Evolutionary conservation across 2,113 vertebrate species (phyloP).

Genomic region (Pyxicephalus adspersus): DNA sequence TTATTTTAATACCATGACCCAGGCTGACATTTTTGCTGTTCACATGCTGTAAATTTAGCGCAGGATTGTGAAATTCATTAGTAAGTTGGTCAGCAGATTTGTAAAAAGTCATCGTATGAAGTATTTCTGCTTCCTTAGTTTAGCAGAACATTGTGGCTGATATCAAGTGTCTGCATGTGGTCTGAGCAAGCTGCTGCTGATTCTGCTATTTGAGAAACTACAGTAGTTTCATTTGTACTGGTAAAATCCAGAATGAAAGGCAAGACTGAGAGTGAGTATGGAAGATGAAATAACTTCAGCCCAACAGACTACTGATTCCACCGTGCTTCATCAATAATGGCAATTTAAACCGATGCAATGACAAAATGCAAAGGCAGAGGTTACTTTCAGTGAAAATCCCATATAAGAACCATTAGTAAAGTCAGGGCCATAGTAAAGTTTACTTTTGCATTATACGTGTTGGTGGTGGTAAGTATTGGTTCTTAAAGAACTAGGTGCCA

Average conservation of each 20-base stretch:
- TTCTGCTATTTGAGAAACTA: background rate
- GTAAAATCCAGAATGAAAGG: slow-evolving; percentile 38
- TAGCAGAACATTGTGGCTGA: slow-evolving; percentile 35
- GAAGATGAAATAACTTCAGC: background rate
- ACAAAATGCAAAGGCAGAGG: too few relatives aligned
- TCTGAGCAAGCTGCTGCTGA: slow-evolving; percentile 41
- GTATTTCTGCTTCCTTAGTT: slow-evolving; percentile 53
- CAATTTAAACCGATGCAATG: too few relatives aligned
- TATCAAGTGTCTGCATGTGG: slow-evolving; percentile 32
- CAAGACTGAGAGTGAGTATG: slow-evolving; percentile 2
- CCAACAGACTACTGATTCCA: background rate
- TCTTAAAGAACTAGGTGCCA: too few relatives aligned
- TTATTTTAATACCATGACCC: slow-evolving; percentile 23
- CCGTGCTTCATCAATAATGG: background rate
- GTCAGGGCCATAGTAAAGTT: too few relatives aligned
- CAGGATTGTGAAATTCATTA: slow-evolving; percentile 52
- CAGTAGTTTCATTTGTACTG: background rate
- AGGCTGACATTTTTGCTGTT: slow-evolving; percentile 11
- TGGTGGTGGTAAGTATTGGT: too few relatives aligned
- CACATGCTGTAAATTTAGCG: slow-evolving; percentile 40
- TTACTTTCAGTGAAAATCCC: too few relatives aligned
- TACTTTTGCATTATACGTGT: too few relatives aligned
- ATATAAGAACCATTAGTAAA: too few relatives aligned
- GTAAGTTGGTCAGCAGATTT: slow-evolving; percentile 48
- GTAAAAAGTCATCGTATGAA: slow-evolving; percentile 14